Evolutionary conservation across 2,113 vertebrate species (phyloP), one percentile per base, ranked within the genome.

Genomic region (Plectropomus leopardus): DNA sequence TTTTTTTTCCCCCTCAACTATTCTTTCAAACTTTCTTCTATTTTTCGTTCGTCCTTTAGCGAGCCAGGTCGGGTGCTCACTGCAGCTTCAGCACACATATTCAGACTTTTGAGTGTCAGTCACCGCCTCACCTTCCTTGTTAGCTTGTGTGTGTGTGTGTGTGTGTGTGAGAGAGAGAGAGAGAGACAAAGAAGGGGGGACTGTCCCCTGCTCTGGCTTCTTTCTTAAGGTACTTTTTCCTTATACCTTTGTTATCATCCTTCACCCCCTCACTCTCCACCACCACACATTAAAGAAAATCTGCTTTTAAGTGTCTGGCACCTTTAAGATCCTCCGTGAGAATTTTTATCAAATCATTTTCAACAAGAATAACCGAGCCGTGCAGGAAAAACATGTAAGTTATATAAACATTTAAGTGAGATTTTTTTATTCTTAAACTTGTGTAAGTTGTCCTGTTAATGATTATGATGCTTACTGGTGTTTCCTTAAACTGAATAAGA

Each of bases 221-320:
- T 78, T 68, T 75, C 68, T 85, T 32, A 85, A 78, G 86, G 92
- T 90, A 90, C 90, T 92, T 94, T 91, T 89, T 88, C 73, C 67
- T 68, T 80, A 65, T 69, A 86, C 66, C 83, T 91, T 85, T 88
- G 78, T 90, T 84, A 75, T 86, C 69, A 45, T 84, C 78, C 58
- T 58, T 90, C 83, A 87, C 87, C 87, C 89, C 86, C 89, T 87
- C 88, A 90, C 40, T 81, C 30, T 75, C 16, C 19, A 87, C 42
- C n/a, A 87, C 36, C 36, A 80, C 36, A 66, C 4, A 5, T 75
- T 10, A 16, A 65, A 64, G 51, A 66, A 72, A 24, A 66, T 30
- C 32, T 8, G 17, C 53, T 71, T 81, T 67, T 44, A 34, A 51
- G 3, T 50, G 55, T 86, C 53, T 75, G 7, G 4, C 75, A 77